phyloP scores from a whole-genome alignment of 2,888 invertebrate genomes.

The Hypselothyrea guttata region DNA sequence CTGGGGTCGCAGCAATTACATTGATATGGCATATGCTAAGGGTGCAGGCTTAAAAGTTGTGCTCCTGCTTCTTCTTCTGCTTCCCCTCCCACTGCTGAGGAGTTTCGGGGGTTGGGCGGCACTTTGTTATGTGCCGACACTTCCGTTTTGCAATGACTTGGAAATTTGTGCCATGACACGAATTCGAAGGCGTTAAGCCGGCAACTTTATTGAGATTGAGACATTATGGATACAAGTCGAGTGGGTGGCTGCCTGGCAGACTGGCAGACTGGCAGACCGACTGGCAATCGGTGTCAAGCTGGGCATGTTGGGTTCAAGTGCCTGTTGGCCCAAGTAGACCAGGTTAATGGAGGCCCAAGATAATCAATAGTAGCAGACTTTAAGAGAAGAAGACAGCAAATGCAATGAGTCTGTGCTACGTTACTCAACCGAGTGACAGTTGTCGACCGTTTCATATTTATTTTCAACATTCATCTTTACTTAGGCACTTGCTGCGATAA shows the following conservation, averaged over 20 bases:
- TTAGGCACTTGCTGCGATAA: constrained; percentile 9
- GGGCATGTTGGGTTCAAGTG: constrained; percentile 65
- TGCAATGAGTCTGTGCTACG: neutral
- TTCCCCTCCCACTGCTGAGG: neutral
- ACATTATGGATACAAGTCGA: constrained; percentile 72
- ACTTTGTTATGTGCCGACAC: constrained; percentile 73
- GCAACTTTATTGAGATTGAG: constrained; percentile 73
- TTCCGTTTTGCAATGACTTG: constrained; percentile 65
- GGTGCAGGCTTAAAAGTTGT: neutral
- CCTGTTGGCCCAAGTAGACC: constrained; percentile 63
- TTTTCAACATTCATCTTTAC: neutral
- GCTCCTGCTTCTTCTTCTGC: too few species aligned
- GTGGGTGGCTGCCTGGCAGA: constrained; percentile 48
- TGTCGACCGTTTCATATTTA: too few species aligned
- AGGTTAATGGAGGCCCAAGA: constrained; percentile 64
- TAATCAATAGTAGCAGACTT: constrained; percentile 56
- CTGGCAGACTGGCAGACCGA: constrained; percentile 17
- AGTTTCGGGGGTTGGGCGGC: constrained; percentile 21
- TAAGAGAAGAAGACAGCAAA: constrained; percentile 30
- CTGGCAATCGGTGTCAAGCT: constrained; percentile 57
- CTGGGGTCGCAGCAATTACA: constrained; percentile 24
- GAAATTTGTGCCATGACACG: constrained; percentile 77
- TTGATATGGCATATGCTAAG: constrained; percentile 26
- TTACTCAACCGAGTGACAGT: too few species aligned
- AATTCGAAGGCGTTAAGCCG: constrained; percentile 55